Base-by-base conservation (phyloP, 2,113 vertebrate species). In the Plestiodon gilberti region DNA sequence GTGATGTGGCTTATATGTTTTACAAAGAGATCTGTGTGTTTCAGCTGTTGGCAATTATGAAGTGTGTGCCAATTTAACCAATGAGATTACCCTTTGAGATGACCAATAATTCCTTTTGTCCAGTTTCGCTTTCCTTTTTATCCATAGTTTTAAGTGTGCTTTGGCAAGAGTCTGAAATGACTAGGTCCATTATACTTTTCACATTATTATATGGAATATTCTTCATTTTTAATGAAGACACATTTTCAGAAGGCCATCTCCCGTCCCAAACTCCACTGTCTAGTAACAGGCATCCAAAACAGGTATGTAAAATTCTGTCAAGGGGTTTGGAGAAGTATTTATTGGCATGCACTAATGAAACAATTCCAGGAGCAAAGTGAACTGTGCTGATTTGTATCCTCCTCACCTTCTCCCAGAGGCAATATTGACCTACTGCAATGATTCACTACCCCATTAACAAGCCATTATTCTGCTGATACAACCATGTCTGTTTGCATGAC, bases 381-480 rank as follows among this genome's bases (percentile, higher is more conserved):
- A 75, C 23, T 52, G 62, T 52, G 18, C 28, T 80, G 76, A 43
- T 64, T 80, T n/a, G 40, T 80, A 55, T 6, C 43, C 22, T 84
- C 62, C 48, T 14, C 14, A 59, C 43, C 74, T 69, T 57, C 70
- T 79, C 76, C 67, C 69, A 74, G 57, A 64, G 40, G 59, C 67
- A 88, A 33, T 57, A 81, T 25, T 80, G 57, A 57, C 77, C 70
- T 65, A 6, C 13, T 84, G 23, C 28, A 57, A 65, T 88, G 82
- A 81, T 88, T 74, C 33, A 74, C 67, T 65, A 11, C 35, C 18
- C 67, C 76, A 65, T 84, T 84, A 69, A 69, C 33, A 75, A 75
- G 30, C 35, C 40, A 38, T 88, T 84, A 67, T 81, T 75, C 35
- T 81, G 77, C 20, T 35, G 77, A 85, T 75, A 38, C 35, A 80